phyloP scores from a whole-genome alignment of 2,888 invertebrate species.

The Sinopyrophorus schimmeli region DNA sequence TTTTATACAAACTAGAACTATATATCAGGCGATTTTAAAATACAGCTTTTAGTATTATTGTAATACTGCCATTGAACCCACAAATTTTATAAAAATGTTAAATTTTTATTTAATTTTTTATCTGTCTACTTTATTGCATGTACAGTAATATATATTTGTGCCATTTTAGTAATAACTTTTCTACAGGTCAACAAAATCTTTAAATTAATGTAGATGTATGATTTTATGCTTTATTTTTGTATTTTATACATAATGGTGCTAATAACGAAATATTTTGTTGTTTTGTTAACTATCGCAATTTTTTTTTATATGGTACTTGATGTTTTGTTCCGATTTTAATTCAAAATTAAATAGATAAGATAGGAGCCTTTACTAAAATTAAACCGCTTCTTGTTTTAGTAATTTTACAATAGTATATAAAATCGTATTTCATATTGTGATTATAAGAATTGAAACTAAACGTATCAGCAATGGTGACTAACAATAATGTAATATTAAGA shows the following conservation, averaged over 20 bases:
- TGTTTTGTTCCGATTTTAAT: not conserved
- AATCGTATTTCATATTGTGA: conserved; percentile 50
- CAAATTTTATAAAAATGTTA: conserved; percentile 44
- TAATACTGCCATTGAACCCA: conserved; percentile 52
- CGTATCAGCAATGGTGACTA: conserved; percentile 57
- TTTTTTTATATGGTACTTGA: conserved; percentile 1
- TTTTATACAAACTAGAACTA: conserved; percentile 19
- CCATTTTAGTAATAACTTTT: conserved; percentile 51
- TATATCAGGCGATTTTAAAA: no score
- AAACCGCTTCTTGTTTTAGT: not conserved
- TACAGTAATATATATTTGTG: conserved; percentile 51
- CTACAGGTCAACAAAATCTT: conserved; percentile 27
- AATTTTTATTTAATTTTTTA: conserved; percentile 41
- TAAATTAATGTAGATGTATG: conserved; percentile 21
- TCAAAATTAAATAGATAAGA: not conserved
- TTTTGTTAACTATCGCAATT: conserved; percentile 36
- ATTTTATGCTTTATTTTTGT: conserved; percentile 16
- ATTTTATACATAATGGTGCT: conserved; percentile 47
- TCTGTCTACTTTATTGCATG: conserved; percentile 38
- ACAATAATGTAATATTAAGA: conserved; percentile 42
- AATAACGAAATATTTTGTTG: conserved; percentile 41
- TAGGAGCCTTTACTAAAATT: not conserved
- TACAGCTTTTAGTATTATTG: conserved; percentile 43
- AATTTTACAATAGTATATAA: no score
- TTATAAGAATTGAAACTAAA: conserved; percentile 54